These are phyloP conservation scores for Drosophila bunnanda DNA, from an alignment of 2,888 invertebrate genomes.

Conservation along the genomic window DNA sequence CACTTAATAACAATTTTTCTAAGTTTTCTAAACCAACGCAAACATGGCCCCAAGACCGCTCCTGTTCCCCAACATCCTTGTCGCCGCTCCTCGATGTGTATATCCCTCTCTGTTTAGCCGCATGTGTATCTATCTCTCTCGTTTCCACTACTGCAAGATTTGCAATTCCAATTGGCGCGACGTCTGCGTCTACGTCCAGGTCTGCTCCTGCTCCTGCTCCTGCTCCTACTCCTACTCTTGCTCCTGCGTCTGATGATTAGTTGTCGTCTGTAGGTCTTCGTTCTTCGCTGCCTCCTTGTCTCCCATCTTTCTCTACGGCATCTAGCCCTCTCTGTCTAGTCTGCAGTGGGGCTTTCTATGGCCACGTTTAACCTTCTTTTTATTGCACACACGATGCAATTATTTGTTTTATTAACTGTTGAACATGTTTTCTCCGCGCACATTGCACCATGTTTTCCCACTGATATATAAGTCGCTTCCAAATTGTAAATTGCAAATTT, in stretches of 20 bases:
- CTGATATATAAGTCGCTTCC: slow-evolving; percentile 42
- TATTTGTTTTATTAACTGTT: slow-evolving; percentile 81
- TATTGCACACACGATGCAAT: slow-evolving; percentile 74
- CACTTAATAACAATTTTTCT: background rate
- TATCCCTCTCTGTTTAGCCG: slow-evolving; percentile 21
- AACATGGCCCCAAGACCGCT: slow-evolving; percentile 7
- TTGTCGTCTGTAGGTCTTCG: slow-evolving; percentile 31
- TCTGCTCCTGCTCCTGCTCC: slow-evolving; percentile 21
- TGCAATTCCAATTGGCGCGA: slow-evolving; percentile 80
- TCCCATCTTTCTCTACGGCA: slow-evolving; percentile 3
- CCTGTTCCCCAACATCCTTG: slow-evolving; percentile 27
- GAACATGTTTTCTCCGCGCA: slow-evolving; percentile 64
- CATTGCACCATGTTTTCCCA: slow-evolving; percentile 53
- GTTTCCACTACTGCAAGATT: slow-evolving; percentile 54
- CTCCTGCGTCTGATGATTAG: slow-evolving; percentile 39
- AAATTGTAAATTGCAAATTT: slow-evolving; percentile 73
- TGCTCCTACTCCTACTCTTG: slow-evolving; percentile 30
- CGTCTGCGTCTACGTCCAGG: slow-evolving; percentile 39
- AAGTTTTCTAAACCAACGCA: background rate
- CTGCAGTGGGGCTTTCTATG: slow-evolving; percentile 32
- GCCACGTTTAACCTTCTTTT: slow-evolving; percentile 78
- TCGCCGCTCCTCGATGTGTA: slow-evolving; percentile 14
- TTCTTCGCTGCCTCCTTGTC: slow-evolving; percentile 2
- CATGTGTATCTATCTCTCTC: slow-evolving; percentile 25
- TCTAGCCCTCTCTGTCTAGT: slow-evolving; percentile 52